A percentile compares a stretch with the other conserved stretches of the same genome.
phyloP scores from a whole-genome alignment of 2,797 vertebrate genomes.

The Fistularia tabacaria region DNA sequence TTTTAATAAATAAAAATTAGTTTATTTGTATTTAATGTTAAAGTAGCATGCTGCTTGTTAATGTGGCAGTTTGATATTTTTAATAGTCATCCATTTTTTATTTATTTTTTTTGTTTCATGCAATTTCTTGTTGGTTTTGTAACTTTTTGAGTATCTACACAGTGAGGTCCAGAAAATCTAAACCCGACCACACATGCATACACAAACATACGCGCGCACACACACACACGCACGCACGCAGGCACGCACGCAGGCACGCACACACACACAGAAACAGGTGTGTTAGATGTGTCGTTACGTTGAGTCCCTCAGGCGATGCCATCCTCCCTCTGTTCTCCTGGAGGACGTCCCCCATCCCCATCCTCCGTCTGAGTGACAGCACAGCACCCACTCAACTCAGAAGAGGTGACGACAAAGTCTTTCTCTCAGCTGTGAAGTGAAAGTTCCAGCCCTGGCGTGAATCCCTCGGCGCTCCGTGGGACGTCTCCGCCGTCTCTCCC shows the following conservation, averaged over 20 bases:
- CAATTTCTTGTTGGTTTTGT: constrained; percentile 72
- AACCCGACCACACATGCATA: constrained; percentile 13
- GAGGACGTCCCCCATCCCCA: constrained; percentile 38
- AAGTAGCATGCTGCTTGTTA: constrained; percentile 83
- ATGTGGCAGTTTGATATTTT: constrained; percentile 86
- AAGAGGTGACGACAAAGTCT: constrained; percentile 62
- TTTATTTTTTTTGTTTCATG: constrained; percentile 70
- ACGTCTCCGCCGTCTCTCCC: constrained; percentile 24
- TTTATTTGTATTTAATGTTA: constrained; percentile 79
- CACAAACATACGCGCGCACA: constrained; percentile 23
- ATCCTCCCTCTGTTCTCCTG: constrained; percentile 27
- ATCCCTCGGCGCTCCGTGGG: constrained; percentile 38
- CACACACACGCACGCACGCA: constrained; percentile 13
- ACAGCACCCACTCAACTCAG: constrained; percentile 44
- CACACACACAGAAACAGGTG: constrained; percentile 12
- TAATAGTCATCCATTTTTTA: constrained; percentile 70
- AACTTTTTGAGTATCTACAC: constrained; percentile 74
- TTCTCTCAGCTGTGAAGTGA: constrained; percentile 58
- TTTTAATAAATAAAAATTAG: constrained; percentile 79
- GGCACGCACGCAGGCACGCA: constrained; percentile 13
- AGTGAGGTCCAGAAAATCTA: constrained; percentile 64
- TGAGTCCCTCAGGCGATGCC: constrained; percentile 18
- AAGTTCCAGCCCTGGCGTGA: constrained; percentile 54
- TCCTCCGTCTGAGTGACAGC: constrained; percentile 46
- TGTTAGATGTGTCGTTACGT: too few relatives aligned